These are phyloP conservation scores for Epinotia brunnichana DNA, from an alignment of 2,888 invertebrate genomes.

Conservation along the genomic window DNA sequence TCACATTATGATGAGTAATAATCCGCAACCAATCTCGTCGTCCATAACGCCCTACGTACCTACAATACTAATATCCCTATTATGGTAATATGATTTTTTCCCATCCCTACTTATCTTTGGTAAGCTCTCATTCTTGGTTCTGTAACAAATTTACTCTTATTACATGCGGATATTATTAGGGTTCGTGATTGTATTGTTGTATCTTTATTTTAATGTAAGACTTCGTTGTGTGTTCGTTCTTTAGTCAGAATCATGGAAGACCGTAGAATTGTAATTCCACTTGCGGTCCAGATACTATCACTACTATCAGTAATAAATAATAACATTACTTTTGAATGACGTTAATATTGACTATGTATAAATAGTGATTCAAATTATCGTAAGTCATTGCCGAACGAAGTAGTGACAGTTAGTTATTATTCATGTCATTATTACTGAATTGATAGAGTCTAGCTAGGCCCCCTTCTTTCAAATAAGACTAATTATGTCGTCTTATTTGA, in stretches of 20 bases:
- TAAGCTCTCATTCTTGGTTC: conserved; percentile 13
- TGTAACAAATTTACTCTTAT: conserved; percentile 5
- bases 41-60: conserved; percentile 15
- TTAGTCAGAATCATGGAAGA: not conserved
- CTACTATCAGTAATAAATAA: too few species aligned
- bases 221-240: not conserved
- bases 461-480: too few species aligned
- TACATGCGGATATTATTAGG: conserved; percentile 10
- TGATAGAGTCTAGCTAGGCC: too few species aligned
- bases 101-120: conserved; percentile 17
- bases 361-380: too few species aligned
- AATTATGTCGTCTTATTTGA: not conserved
- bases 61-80: conserved; percentile 33
- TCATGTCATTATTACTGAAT: too few species aligned
- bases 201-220: not conserved
- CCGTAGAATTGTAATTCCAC: too few species aligned
- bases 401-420: too few species aligned
- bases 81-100: conserved; percentile 33
- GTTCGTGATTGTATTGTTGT: not conserved
- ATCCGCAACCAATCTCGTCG: conserved; percentile 14
- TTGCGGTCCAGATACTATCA: too few species aligned
- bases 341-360: too few species aligned
- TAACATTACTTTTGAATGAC: too few species aligned
- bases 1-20: conserved; percentile 18
- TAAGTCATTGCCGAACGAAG: too few species aligned